Evolutionary conservation across 2,888 invertebrate genomes (phyloP), one percentile per base, ranked within the genome.

Genomic region (Lasioglossum figueresi): DNA sequence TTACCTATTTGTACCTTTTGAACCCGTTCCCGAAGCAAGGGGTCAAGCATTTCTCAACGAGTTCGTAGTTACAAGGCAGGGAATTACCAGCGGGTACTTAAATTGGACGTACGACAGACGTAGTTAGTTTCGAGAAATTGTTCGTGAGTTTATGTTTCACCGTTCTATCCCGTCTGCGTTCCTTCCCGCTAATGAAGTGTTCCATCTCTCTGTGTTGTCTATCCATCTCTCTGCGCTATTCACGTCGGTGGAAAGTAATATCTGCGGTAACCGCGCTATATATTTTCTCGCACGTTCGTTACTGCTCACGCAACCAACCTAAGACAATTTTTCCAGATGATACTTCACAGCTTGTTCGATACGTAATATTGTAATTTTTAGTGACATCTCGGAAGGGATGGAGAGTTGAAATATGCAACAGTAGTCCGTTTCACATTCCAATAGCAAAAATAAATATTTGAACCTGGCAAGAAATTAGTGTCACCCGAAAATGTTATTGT

Each of bases 171-270:
- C 6, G 59, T 63, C 45, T 31, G 23, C 72, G 79, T 63, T 71
- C 37, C 74, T 74, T 56, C 76, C 43, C 68, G 34, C 71, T 84
- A 84, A 84, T 73, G 85, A 79, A 85, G 80, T 73, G 77, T 71
- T 81, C 34, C 31, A 19, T 59, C 71, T 66, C 59, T 40, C 77
- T 34, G 34, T 31, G 31, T 23, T 27, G 84, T 85, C 56, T 48
- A 31, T 85, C 34, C 66, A 77, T 80, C 77, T 77, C 77, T 80
- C 85, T 27, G 48, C 48, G 2, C 68, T 19, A 19, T 68, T n/a
- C 56, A 31, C 43, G n/a, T 27, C 37, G 31, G 73, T n/a, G 79
- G 34, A 83, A 83, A 76, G 72, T 83, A 37, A 76, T 66, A 63
- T 56, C 72, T 40, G 52, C n/a, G 68, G 59, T 66, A 66, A 66